Evolutionary conservation across 2,888 invertebrate genomes (phyloP), one percentile per base, ranked within the genome.

Genomic region (Diachrysia chrysitis): DNA sequence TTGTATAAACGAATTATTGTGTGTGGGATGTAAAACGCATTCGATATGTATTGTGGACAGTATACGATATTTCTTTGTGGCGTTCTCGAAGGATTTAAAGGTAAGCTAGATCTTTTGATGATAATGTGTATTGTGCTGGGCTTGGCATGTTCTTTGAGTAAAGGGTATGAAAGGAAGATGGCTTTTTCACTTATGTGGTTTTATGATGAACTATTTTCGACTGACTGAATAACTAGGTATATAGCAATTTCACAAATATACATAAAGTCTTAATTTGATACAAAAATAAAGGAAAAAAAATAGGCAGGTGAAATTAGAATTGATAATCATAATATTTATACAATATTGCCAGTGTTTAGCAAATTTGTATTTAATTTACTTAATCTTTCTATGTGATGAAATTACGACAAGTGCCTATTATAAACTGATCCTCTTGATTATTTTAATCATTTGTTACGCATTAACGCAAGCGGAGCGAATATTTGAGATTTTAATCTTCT

Each of bases 31-130:
- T 74, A 64, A 67, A 77, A 74, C 60, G 74, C 56, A 69, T 74
- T 74, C 74, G 69, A 74, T 75, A 56, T 68, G 63, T 78, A 48
- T 78, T 63, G 64, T 59, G 75, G 78, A 78, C 78, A 78, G 32
- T 69, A 78, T 69, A 74, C 62, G 56, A 74, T 69, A 78, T 74
- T 68, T 74, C 74, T 75, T 64, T 78, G 74, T 69, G 48, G 21
- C 46, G 55, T 21, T 37, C 37, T 32, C 59, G 23, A 63, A 73
- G 53, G 78, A 63, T 78, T 63, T 68, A 55, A 68, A 78, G 61
- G 78, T 74, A 54, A 62, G 75, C 70, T 62, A 57, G 63, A 74
- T 62, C 48, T 55, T 29, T 58, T 25, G 37, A 42, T 56, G 61
- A 68, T 19, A 63, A 74, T 53, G 59, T 78, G 69, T 78, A 69